Base-by-base conservation (phyloP, 2,888 invertebrate genomes). In the Cecidostiba fungosa region DNA sequence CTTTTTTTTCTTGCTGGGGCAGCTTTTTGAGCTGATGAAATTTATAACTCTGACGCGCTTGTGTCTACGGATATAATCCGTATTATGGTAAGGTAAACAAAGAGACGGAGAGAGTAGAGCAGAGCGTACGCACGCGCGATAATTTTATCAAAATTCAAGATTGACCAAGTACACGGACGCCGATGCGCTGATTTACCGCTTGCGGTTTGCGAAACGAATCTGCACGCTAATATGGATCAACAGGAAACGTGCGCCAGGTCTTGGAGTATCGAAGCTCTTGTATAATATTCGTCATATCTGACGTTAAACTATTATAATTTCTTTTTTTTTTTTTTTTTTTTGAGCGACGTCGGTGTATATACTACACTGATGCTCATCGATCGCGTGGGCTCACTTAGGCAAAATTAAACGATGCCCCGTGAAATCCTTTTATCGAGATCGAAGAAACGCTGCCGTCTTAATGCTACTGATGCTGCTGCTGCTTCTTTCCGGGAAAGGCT, bases 371-470 rank as follows among this genome's bases (percentile, higher is more conserved):
- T 32, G 16, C 16, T 23, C 0, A 73, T 50, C 87, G 85, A 88
- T 88, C 85, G 88, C 84, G 73, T 74, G n/a, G 14, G 14, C 73
- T 89, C 87, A 89, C 89, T 89, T 89, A 88, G 87, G 84, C 81
- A 86, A 89, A 90, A 89, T 90, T 91, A 89, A 89, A 90, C 77
- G 89, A 90, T 89, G 87, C 83, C 72, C 50, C 76, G 43, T 47
- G 39, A 73, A 77, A 73, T 86, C 85, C 82, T 78, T 87, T 88
- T 86, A 87, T 86, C 85, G 83, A 70, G 79, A 87, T 85, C 78
- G 70, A 86, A 78, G 84, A 29, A 82, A 83, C 69, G 69, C 66
- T 69, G 70, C 70, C 62, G 66, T 72, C 78, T 47, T 81, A 81
- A 77, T 82, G 23, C 80, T 62, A n/a, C 70, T 32, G 19, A 8